Base-by-base conservation (phyloP, 2,113 vertebrate genomes). In the Gobiocypris rarus region DNA sequence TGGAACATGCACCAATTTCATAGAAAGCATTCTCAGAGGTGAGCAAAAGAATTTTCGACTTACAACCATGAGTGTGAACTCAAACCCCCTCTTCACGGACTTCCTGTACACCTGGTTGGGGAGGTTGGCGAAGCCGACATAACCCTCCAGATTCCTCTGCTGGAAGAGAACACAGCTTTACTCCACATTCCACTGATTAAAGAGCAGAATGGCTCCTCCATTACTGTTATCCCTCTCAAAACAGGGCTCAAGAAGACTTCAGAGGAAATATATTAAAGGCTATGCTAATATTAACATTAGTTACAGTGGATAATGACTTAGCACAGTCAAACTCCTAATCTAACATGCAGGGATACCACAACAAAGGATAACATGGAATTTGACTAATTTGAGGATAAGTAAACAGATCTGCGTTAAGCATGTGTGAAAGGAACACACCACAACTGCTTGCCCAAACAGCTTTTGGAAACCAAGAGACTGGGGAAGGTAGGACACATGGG, bases 41-140 rank as follows among this genome's bases (percentile, higher is more conserved):
- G 70, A 76, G 26, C 56, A 73, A 76, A 34, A 76, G 5, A 78
- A 3, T 28, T 45, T 70, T 41, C 41, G 19, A 93, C 95, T 95
- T 89, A 95, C 95, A 71, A 95, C 94, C 95, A 95, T 95, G 79
- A 95, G 90, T 0, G 94, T 95, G 43, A 95, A 95, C 84, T 95
- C 95, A 1, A 95, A 95, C 11, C 95, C 94, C 83, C 94, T 90
- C 91, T 95, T 95, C 52, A 95, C 93, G 0, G 93, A 95, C 87
- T 95, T 95, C 88, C 95, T 91, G 87, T 95, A 95, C 65, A 95
- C 94, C 89, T 95, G 94, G 91, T 94, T 95, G 85, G 94, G 94
- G 19, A 95, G 94, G 81, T 95, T 94, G 70, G 93, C 94, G 2
- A 95, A 95, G 82, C 94, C 94, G 76, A 95, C 94, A 56, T 94